Conservation (phyloP, 2,888 invertebrate genomes). For the Lacanobia wlatinum region DNA sequence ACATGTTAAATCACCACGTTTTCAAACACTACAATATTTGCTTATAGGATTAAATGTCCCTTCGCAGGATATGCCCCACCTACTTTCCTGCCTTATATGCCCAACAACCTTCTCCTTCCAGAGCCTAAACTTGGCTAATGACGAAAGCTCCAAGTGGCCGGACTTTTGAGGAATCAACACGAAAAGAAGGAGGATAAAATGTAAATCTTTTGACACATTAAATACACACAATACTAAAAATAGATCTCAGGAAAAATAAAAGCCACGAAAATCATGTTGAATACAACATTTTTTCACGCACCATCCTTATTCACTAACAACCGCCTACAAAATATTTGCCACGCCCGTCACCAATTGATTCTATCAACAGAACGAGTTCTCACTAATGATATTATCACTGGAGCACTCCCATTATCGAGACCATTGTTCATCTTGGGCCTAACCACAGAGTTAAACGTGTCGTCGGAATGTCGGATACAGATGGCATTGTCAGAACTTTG, state of each 20-base stretch:
- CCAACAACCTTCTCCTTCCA: too few species aligned
- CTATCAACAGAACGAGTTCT: slow-evolving; percentile 40
- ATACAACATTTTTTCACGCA: background rate
- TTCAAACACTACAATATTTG: too few species aligned
- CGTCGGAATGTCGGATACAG: background rate
- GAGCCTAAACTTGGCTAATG: too few species aligned
- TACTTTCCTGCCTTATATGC: too few species aligned
- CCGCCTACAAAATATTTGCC: background rate
- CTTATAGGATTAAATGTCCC: too few species aligned
- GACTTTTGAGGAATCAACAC: too few species aligned
- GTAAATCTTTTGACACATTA: too few species aligned
- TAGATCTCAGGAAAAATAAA: background rate
- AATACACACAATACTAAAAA: background rate
- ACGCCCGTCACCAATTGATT: slow-evolving; percentile 22
- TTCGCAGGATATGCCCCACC: too few species aligned
- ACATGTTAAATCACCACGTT: too few species aligned
- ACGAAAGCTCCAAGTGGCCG: too few species aligned
- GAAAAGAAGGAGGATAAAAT: too few species aligned
- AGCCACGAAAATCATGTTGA: background rate
- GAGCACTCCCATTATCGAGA: slow-evolving; percentile 56
- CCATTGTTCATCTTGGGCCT: slow-evolving; percentile 60
- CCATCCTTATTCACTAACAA: background rate
- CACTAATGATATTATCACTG: slow-evolving; percentile 60
- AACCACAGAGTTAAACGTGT: slow-evolving; percentile 18
- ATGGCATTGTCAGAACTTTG: background rate